These are phyloP conservation scores for Tyto alba DNA, from an alignment of 2,113 vertebrate species.

Conservation along the genomic window DNA sequence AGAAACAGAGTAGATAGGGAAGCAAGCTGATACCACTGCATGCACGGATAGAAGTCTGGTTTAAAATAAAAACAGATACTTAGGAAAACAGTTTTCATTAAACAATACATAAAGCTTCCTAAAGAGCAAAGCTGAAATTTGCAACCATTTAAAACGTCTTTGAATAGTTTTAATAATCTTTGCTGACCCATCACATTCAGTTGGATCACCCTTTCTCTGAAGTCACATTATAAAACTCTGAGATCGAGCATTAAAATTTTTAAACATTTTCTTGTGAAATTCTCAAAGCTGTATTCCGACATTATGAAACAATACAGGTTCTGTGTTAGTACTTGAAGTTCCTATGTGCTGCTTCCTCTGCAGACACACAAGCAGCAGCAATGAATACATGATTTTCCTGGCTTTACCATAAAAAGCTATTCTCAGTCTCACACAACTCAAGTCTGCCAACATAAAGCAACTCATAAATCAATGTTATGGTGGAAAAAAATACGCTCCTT, in stretches of 20 bases:
- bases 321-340: neutral
- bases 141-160: neutral
- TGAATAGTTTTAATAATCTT: neutral
- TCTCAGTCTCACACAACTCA: neutral
- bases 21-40: neutral
- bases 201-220: neutral
- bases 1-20: neutral
- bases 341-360: neutral
- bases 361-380: neutral
- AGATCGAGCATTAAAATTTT: neutral
- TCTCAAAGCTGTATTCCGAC: neutral
- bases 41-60: neutral
- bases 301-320: neutral
- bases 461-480: neutral
- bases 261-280: neutral
- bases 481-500: neutral
- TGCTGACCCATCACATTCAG: neutral
- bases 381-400: neutral
- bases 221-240: neutral
- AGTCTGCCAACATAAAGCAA: neutral
- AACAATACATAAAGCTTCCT: neutral
- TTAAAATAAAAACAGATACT: neutral
- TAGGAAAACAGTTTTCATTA: neutral
- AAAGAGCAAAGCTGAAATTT: neutral
- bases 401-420: neutral